phyloP scores from a whole-genome alignment of 2,113 vertebrate species.

The Megaceryle maxima region DNA sequence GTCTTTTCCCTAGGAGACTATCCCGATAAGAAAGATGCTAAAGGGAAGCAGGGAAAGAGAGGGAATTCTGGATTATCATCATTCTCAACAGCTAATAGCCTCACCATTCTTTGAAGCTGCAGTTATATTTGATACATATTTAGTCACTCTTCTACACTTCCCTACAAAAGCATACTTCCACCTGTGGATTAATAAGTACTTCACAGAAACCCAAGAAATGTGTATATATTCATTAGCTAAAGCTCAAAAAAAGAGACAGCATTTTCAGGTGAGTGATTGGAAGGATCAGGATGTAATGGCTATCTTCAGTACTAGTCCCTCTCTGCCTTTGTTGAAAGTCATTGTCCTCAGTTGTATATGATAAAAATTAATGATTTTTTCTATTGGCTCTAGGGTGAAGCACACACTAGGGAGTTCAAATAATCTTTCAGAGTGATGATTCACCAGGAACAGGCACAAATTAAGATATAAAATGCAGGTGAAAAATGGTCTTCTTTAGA shows the following conservation, averaged over 20 bases:
- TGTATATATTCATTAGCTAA: background rate
- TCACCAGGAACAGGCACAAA: background rate
- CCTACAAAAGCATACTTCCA: background rate
- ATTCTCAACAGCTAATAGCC: background rate
- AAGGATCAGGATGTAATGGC: background rate
- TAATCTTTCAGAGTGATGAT: background rate
- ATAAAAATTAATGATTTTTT: constrained; percentile 20
- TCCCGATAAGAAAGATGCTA: background rate
- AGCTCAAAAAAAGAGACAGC: background rate
- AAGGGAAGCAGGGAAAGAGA: background rate
- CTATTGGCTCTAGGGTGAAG: background rate
- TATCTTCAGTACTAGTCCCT: background rate
- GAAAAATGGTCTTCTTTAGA: background rate
- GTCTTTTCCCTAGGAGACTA: background rate
- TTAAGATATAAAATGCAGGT: background rate
- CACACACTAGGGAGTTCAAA: background rate
- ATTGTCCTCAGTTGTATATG: background rate
- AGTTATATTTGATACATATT: background rate
- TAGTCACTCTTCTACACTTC: background rate
- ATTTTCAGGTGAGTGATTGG: background rate
- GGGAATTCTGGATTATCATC: background rate
- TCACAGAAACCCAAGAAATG: background rate
- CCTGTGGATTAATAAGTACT: background rate
- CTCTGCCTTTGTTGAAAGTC: background rate
- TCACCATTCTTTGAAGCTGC: background rate